A percentile compares a stretch with the other conserved stretches of the same genome.
Conservation (phyloP, 1,140 invertebrate species). For the Bathynomus jamesi region DNA sequence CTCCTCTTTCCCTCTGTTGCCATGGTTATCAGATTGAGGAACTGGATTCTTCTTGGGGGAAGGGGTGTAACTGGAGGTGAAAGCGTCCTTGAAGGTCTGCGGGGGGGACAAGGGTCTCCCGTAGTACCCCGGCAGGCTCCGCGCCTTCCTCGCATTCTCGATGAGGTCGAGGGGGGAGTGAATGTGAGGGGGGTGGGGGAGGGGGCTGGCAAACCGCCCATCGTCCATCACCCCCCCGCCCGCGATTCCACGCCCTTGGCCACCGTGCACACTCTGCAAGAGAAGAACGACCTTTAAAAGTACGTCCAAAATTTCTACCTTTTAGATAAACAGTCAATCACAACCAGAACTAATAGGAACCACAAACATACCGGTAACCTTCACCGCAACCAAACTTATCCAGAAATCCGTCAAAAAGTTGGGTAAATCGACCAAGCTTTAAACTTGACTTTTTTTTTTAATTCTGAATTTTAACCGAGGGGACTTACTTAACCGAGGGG, state of each 20-base stretch:
- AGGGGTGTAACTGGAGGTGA: background rate
- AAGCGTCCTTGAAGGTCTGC: background rate
- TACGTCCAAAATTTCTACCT: background rate
- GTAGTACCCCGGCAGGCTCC: background rate
- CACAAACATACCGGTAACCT: no score
- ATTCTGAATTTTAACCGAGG: no score
- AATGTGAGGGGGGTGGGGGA: background rate
- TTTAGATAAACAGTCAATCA: no score
- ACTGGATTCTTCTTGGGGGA: background rate
- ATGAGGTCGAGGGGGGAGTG: background rate
- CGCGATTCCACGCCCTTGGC: background rate
- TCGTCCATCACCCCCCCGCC: background rate
- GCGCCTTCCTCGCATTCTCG: background rate
- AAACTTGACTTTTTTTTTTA: no score
- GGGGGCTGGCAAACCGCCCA: background rate
- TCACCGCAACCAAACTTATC: no score
- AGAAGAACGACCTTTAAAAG: background rate
- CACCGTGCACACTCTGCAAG: background rate
- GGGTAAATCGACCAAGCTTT: no score
- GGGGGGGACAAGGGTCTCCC: background rate
- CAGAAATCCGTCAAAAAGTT: no score
- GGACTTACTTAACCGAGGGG: no score
- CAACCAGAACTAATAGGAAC: no score
- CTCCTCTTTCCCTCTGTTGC: background rate
- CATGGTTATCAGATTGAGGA: background rate